A percentile compares a stretch with the other conserved stretches of the same genome.
Evolutionary conservation across 2,888 invertebrate species (phyloP).

Genomic region (Neocrepidodera transversa): DNA sequence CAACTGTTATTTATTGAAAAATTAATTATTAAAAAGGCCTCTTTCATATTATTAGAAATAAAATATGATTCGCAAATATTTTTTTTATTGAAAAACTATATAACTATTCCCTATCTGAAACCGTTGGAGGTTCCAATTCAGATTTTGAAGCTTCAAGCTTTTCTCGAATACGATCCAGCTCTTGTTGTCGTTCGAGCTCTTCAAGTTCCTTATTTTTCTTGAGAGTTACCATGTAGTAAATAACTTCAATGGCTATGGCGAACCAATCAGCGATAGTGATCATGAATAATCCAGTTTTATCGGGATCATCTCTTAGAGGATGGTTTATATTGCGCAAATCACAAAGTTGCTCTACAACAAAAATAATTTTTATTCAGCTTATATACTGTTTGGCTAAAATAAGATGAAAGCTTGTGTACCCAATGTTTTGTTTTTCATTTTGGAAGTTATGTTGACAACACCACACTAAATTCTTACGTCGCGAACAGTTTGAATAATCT

Average conservation of each 20-base stretch:
- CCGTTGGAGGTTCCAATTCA: neutral
- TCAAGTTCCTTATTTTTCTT: conserved; percentile 52
- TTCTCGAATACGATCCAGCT: neutral
- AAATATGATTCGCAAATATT: too few relatives aligned
- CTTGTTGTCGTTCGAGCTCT: conserved; percentile 31
- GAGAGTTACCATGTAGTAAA: conserved; percentile 55
- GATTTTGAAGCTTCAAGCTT: neutral
- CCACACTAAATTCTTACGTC: too few relatives aligned
- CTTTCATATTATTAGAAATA: too few relatives aligned
- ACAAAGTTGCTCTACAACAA: conserved; percentile 63
- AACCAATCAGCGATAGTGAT: conserved; percentile 56
- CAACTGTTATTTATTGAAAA: too few relatives aligned
- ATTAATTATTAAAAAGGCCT: too few relatives aligned
- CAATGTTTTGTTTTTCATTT: too few relatives aligned
- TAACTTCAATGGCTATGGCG: conserved; percentile 54
- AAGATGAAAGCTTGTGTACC: neutral
- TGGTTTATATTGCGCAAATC: conserved; percentile 86
- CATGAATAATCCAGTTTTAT: conserved; percentile 49
- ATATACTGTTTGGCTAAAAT: conserved; percentile 10
- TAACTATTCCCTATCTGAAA: neutral
- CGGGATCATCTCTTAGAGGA: conserved; percentile 63
- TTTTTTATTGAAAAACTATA: neutral
- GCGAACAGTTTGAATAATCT: too few relatives aligned
- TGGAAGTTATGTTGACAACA: too few relatives aligned
- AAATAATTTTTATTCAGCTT: too few relatives aligned